Evolutionary conservation across 2,888 invertebrate species (phyloP).

Genomic region (Coremacera marginata): DNA sequence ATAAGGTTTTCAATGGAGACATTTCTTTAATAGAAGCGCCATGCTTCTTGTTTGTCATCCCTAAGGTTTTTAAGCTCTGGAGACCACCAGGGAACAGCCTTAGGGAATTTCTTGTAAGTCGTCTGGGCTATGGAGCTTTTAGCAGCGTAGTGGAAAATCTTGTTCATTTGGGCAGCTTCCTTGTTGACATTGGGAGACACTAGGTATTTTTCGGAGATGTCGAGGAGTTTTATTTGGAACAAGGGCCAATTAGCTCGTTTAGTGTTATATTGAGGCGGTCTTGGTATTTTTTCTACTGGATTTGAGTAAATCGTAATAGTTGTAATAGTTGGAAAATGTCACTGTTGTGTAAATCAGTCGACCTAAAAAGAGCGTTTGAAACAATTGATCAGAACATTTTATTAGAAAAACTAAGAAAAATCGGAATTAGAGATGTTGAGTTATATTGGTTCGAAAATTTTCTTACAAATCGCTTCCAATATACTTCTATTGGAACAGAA

Average conservation of each 20-base stretch:
- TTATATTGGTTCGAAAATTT: too few species aligned
- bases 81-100: not conserved
- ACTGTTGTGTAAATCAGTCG: slow-evolving; percentile 17
- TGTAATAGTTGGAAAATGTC: not conserved
- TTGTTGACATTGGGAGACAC: not conserved
- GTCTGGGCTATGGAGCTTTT: too few species aligned
- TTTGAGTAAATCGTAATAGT: not conserved
- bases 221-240: not conserved
- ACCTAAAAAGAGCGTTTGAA: too few species aligned
- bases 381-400: not conserved
- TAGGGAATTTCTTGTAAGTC: too few species aligned
- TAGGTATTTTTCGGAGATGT: not conserved
- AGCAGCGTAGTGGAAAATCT: not conserved
- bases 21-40: not conserved
- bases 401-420: not conserved
- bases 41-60: not conserved
- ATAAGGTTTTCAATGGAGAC: not conserved
- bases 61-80: not conserved
- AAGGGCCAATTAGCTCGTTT: not conserved
- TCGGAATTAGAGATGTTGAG: too few species aligned
- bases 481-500: too few species aligned
- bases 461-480: too few species aligned
- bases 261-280: not conserved
- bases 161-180: not conserved
- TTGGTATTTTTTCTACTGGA: not conserved